These are phyloP conservation scores for Crypturellus tataupa DNA, from an alignment of 2,797 vertebrate species.

Conservation along the genomic window DNA sequence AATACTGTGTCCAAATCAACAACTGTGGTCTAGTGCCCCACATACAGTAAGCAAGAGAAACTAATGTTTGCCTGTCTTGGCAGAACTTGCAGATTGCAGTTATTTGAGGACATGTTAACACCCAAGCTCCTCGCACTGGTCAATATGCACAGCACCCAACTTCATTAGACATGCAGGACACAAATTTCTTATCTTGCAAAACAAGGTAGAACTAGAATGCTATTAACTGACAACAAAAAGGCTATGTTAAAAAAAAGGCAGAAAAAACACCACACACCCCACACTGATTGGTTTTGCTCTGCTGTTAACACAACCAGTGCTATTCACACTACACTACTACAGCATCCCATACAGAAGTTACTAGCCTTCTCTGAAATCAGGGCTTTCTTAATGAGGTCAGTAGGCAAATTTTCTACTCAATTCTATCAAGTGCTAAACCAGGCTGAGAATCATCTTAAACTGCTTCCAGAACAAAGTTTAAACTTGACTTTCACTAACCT, in stretches of 20 bases:
- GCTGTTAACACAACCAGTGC: background rate
- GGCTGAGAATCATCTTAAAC: background rate
- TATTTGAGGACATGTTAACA: background rate
- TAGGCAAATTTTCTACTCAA: background rate
- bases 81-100: background rate
- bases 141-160: background rate
- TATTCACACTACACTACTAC: background rate
- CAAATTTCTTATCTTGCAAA: background rate
- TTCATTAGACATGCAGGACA: background rate
- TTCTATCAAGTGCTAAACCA: background rate
- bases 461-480: background rate
- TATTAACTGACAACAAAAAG: background rate
- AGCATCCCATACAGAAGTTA: rapidly evolving
- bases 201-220: background rate
- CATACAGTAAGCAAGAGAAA: background rate
- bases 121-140: background rate
- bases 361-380: background rate
- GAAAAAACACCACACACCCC: too few species aligned
- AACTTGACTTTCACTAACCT: background rate
- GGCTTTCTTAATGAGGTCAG: background rate
- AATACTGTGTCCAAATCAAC: background rate
- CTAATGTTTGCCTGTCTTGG: background rate
- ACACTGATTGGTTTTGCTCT: background rate
- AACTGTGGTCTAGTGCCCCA: background rate
- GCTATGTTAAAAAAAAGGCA: too few species aligned